Evolutionary conservation across 2,797 vertebrate genomes (phyloP), one percentile per base, ranked within the genome.

Genomic region (Philypnodon macrostomus): DNA sequence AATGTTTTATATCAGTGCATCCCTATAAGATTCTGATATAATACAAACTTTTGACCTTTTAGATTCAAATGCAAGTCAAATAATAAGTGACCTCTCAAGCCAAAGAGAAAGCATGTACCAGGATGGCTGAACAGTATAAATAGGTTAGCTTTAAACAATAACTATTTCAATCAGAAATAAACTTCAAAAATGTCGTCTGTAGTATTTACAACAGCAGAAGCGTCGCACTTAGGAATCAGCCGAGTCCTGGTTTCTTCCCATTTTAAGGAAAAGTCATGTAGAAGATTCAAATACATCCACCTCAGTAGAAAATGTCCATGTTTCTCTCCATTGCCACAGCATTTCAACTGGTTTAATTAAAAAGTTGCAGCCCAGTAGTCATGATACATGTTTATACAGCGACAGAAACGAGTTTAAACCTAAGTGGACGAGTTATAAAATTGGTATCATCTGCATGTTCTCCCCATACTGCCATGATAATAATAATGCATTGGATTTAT

Each of bases 121-220:
- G n/a, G n/a, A 13, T 9, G 11, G n/a, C n/a, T 53, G 24, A 24
- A 57, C 38, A 38, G 32, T 34, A 53, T 35, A 64, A 69, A 71
- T 38, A 13, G 19, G 13, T 55, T 58, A 26, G 52, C 29, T 50
- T 17, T 21, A 48, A 45, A 44, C 27, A 67, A 66, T 5, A 14
- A 15, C 13, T 7, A 34, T 15, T 47, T n/a, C 14, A 24, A 7
- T 24, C 63, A 45, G 51, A 72, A 77, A 70, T 53, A 53, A 63
- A 38, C 29, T 58, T 35, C 57, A 63, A 57, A n/a, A n/a, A n/a
- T n/a, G n/a, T n/a, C n/a, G n/a, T n/a, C n/a, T n/a, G n/a, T n/a
- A n/a, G n/a, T 80, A 82, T 83, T 72, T 76, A 82, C 79, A 84
- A 58, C 65, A 75, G 79, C 77, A 75, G 70, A 75, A 75, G 70